Conservation (phyloP, 2,113 vertebrate genomes). For the Andinoacara biseriatus region DNA sequence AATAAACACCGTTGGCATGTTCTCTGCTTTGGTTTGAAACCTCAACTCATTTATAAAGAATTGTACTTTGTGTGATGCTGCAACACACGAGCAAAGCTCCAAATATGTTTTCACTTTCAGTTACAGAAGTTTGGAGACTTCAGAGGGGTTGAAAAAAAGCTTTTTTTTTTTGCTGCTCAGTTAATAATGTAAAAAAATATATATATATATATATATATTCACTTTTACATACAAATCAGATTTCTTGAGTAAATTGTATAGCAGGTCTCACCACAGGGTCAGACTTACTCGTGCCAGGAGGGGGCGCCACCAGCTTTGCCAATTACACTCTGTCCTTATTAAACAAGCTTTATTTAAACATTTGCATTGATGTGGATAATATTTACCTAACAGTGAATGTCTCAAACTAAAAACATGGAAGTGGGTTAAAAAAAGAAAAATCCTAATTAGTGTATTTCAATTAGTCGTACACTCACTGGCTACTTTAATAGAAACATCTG, state of each 20-base stretch:
- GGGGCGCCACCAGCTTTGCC: neutral
- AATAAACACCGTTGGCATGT: slow-evolving; percentile 67
- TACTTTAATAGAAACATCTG: neutral
- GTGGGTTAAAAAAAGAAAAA: no score
- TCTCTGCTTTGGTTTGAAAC: slow-evolving; percentile 37
- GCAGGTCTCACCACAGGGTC: neutral
- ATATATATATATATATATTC: no score
- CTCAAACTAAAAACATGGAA: neutral
- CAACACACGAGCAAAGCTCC: neutral
- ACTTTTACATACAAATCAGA: no score
- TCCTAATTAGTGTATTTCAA: neutral
- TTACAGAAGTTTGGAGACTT: neutral
- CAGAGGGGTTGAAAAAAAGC: neutral
- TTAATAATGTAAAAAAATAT: no score
- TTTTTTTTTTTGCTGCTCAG: no score
- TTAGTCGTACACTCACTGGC: neutral
- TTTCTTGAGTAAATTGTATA: no score
- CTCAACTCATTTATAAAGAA: neutral
- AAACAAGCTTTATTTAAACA: neutral
- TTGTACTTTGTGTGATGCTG: neutral
- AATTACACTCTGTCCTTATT: neutral
- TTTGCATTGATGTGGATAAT: neutral
- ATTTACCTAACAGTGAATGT: neutral
- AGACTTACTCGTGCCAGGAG: slow-evolving; percentile 10
- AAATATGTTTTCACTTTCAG: neutral